phyloP scores from a whole-genome alignment of 2,888 invertebrate species.

The Pseudanteris insignis region DNA sequence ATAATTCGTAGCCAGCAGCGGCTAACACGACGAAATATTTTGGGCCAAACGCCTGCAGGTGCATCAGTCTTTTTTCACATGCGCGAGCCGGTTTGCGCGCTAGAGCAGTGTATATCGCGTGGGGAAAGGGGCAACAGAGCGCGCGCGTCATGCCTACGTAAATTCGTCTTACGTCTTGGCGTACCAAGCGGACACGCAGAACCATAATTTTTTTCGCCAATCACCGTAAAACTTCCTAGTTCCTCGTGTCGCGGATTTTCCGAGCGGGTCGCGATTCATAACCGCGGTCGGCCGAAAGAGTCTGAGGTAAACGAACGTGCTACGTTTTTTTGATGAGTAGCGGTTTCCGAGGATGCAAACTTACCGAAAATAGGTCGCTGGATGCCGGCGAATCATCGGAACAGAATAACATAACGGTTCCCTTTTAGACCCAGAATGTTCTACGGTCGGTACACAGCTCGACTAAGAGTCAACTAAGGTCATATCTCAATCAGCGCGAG shows the following conservation, averaged over 20 bases:
- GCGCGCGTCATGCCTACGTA: conserved; percentile 42
- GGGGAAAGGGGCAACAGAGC: conserved; percentile 18
- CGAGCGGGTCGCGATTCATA: conserved; percentile 9
- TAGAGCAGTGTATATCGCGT: conserved; percentile 28
- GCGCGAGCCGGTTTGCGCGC: conserved; percentile 46
- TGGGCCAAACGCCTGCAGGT: conserved; percentile 46
- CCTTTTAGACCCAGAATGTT: conserved; percentile 43
- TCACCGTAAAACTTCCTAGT: conserved; percentile 47
- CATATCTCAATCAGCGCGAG: conserved; percentile 40
- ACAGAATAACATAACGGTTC: conserved; percentile 46
- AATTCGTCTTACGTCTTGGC: conserved; percentile 45
- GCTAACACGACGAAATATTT: conserved; percentile 38
- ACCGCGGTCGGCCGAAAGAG: conserved; percentile 17
- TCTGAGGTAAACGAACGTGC: conserved; percentile 36
- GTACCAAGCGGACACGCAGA: conserved; percentile 42
- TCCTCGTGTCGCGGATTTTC: conserved; percentile 20
- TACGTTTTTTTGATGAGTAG: conserved; percentile 35
- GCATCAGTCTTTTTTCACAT: conserved; percentile 48
- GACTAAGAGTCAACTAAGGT: conserved; percentile 37
- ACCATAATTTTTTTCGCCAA: too few species aligned
- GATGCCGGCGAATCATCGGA: conserved; percentile 40
- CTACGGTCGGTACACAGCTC: conserved; percentile 33
- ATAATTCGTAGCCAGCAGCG: conserved; percentile 33
- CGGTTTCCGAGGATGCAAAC: conserved; percentile 40
- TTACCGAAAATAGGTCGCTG: conserved; percentile 41